phyloP scores from a whole-genome alignment of 2,888 invertebrate genomes.

The Agrypnus murinus region DNA sequence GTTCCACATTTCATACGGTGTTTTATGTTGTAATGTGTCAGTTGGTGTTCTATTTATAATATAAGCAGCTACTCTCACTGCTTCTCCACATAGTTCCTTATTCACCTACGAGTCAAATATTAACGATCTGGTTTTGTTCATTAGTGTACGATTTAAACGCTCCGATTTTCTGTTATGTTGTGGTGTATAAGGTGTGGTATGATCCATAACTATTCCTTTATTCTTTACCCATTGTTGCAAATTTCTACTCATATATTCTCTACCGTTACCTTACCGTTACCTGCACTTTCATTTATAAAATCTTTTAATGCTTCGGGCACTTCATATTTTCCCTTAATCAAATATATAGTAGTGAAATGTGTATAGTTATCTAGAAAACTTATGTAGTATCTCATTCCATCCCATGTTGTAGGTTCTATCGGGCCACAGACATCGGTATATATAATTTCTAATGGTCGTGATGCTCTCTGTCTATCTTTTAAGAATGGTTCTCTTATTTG shows the following conservation, averaged over 20 bases:
- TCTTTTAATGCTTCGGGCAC: constrained; percentile 49
- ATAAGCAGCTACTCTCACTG: too few species aligned
- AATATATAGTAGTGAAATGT: too few species aligned
- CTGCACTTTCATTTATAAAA: constrained; percentile 51
- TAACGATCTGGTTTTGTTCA: too few species aligned
- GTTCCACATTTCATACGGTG: too few species aligned
- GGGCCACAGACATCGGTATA: constrained; percentile 49
- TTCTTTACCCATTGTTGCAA: constrained; percentile 52
- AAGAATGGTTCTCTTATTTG: too few species aligned
- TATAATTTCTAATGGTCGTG: too few species aligned
- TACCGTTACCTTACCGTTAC: constrained; percentile 55
- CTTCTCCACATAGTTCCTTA: too few species aligned
- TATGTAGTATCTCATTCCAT: constrained; percentile 49
- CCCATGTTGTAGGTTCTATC: constrained; percentile 48
- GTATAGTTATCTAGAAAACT: constrained; percentile 52
- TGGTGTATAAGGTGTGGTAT: constrained; percentile 50
- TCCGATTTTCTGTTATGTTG: background rate
- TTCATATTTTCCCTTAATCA: constrained; percentile 44
- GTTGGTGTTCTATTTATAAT: too few species aligned
- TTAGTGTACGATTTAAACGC: background rate
- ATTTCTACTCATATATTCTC: constrained; percentile 50
- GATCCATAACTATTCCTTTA: constrained; percentile 52
- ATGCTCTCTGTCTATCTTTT: too few species aligned
- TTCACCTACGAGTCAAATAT: too few species aligned
- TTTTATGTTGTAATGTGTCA: too few species aligned